A percentile compares a stretch with the other conserved stretches of the same genome.
phyloP scores from a whole-genome alignment of 64 coral and sea anemone genomes.

The Trachythela sp. region DNA sequence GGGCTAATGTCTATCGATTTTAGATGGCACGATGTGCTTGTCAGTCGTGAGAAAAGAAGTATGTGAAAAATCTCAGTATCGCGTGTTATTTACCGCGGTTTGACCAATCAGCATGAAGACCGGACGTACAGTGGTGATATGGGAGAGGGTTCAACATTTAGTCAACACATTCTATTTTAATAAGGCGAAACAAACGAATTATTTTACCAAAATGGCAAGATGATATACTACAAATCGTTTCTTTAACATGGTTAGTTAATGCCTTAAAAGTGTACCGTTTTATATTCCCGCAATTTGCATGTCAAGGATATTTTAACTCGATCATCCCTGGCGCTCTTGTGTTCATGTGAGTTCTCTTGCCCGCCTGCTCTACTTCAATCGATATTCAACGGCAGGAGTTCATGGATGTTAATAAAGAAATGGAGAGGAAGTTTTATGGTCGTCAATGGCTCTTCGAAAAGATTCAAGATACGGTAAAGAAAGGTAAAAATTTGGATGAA shows the following conservation, averaged over 20 bases:
- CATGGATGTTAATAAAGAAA: neutral
- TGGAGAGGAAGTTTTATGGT: conserved; percentile 13
- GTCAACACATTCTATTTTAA: neutral
- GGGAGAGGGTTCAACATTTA: conserved; percentile 4
- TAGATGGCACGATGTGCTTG: no score
- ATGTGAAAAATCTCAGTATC: neutral
- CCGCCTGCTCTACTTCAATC: neutral
- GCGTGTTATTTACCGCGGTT: neutral
- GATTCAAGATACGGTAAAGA: neutral
- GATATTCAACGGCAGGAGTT: neutral
- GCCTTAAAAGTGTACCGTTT: neutral
- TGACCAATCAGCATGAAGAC: neutral
- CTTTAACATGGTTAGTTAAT: neutral
- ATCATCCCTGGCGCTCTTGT: neutral
- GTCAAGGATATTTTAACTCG: neutral
- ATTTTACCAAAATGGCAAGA: neutral
- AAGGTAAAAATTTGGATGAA: neutral
- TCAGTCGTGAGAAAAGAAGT: neutral
- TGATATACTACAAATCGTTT: neutral
- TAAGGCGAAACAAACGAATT: neutral
- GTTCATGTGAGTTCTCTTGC: neutral
- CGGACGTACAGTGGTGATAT: neutral
- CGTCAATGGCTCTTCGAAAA: conserved; percentile 16
- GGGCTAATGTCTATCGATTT: no score
- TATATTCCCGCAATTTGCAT: neutral